A percentile compares a stretch with the other conserved stretches of the same genome.
These are phyloP conservation scores for Microplitis manilae DNA, from an alignment of 2,888 invertebrate genomes.

Conservation along the genomic window DNA sequence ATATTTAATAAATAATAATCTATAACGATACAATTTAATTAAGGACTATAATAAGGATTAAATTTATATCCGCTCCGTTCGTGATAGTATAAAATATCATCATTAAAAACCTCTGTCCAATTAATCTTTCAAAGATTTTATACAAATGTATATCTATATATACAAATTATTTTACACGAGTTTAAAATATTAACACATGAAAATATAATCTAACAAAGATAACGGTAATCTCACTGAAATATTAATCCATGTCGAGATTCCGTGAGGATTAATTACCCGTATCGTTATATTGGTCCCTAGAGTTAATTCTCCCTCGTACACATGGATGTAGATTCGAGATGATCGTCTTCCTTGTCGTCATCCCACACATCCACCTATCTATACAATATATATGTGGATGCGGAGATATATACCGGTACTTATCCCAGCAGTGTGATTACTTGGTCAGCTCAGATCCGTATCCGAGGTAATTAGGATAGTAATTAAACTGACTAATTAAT, in stretches of 20 bases:
- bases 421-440: conserved; percentile 37
- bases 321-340: conserved; percentile 11
- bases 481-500: conserved; percentile 59
- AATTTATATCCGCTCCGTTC: neutral
- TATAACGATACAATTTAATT: neutral
- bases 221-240: conserved; percentile 28
- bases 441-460: conserved; percentile 52
- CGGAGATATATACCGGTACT: conserved; percentile 13
- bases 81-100: neutral
- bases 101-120: neutral
- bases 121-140: neutral
- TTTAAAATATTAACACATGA: conserved; percentile 9
- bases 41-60: neutral
- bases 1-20: too few relatives aligned
- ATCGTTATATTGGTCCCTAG: conserved; percentile 36
- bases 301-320: conserved; percentile 14
- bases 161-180: conserved; percentile 3
- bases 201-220: conserved; percentile 30
- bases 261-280: conserved; percentile 33
- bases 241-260: conserved; percentile 36
- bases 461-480: conserved; percentile 57
- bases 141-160: conserved; percentile 2
- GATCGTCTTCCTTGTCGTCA: conserved; percentile 16
- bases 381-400: conserved; percentile 12
- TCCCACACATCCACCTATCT: neutral